A percentile compares a stretch with the other conserved stretches of the same genome.
These are phyloP conservation scores for Leucoma salicis DNA, from an alignment of 2,888 invertebrate genomes.

Conservation along the genomic window DNA sequence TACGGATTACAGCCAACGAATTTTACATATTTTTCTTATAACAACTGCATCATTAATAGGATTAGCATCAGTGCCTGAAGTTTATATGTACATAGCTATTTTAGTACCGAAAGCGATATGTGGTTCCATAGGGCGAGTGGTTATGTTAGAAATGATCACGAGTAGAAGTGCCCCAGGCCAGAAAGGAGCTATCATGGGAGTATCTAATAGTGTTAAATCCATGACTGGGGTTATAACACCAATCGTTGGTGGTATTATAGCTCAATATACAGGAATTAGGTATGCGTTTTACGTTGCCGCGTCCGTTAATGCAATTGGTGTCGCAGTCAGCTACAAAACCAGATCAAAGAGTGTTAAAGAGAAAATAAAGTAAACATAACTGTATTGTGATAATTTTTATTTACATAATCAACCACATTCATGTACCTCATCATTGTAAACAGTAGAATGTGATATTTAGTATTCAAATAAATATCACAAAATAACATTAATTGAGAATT, in stretches of 20 bases:
- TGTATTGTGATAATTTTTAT: background rate
- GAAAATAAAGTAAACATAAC: constrained; percentile 28
- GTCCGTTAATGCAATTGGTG: constrained; percentile 48
- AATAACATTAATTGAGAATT: too few relatives aligned
- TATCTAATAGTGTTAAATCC: constrained; percentile 79
- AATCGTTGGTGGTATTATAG: constrained; percentile 72
- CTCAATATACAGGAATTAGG: constrained; percentile 66
- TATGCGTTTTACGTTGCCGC: constrained; percentile 55
- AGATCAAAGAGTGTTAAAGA: constrained; percentile 17
- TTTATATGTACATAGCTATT: constrained; percentile 57
- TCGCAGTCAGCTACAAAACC: constrained; percentile 47
- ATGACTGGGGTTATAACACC: constrained; percentile 80
- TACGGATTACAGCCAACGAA: constrained; percentile 54
- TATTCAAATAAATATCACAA: too few relatives aligned
- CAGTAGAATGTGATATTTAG: too few relatives aligned
- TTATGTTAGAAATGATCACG: constrained; percentile 73
- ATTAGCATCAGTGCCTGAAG: constrained; percentile 57
- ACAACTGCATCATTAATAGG: constrained; percentile 62
- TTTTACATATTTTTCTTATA: constrained; percentile 63
- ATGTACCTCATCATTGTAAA: too few relatives aligned
- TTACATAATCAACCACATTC: too few relatives aligned
- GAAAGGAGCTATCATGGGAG: constrained; percentile 80
- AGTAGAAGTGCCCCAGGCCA: constrained; percentile 68
- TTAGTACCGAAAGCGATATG: constrained; percentile 72
- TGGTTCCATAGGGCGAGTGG: constrained; percentile 67